Conservation (phyloP, 1,140 invertebrate genomes). For the Campoletis sonorensis region DNA sequence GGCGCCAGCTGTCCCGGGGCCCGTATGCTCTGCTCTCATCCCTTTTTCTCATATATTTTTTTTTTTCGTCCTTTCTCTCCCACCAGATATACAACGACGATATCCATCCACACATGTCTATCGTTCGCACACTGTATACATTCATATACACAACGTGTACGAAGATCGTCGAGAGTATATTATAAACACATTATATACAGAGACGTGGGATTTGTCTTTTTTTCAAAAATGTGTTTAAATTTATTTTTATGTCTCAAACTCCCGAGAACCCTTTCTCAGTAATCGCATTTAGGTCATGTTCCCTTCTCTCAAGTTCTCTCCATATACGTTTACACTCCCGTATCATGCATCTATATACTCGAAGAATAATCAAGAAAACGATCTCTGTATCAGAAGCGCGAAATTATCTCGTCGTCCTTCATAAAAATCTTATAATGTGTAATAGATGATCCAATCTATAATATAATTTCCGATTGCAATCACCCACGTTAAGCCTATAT, state of each 20-base stretch:
- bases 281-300: constrained; percentile 41
- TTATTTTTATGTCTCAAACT: not conserved
- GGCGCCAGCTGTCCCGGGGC: constrained; percentile 46
- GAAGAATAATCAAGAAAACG: constrained; percentile 1
- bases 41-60: not conserved
- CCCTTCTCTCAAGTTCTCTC: not conserved
- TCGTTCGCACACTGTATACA: constrained; percentile 27
- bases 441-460: not conserved
- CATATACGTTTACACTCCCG: not conserved
- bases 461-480: not conserved
- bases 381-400: not conserved
- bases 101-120: constrained; percentile 1
- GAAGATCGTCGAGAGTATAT: constrained; percentile 21
- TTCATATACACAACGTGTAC: not conserved
- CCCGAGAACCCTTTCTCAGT: constrained; percentile 28
- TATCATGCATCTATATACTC: not conserved
- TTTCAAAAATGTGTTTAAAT: not conserved
- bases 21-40: constrained; percentile 39
- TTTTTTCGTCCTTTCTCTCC: constrained; percentile 19
- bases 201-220: constrained; percentile 30
- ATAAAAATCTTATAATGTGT: constrained; percentile 5
- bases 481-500: not conserved
- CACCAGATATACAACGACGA: constrained; percentile 12
- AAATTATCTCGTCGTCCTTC: not conserved
- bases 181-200: constrained; percentile 36